phyloP scores from a whole-genome alignment of 2,888 invertebrate species.

The Maniola hyperantus region DNA sequence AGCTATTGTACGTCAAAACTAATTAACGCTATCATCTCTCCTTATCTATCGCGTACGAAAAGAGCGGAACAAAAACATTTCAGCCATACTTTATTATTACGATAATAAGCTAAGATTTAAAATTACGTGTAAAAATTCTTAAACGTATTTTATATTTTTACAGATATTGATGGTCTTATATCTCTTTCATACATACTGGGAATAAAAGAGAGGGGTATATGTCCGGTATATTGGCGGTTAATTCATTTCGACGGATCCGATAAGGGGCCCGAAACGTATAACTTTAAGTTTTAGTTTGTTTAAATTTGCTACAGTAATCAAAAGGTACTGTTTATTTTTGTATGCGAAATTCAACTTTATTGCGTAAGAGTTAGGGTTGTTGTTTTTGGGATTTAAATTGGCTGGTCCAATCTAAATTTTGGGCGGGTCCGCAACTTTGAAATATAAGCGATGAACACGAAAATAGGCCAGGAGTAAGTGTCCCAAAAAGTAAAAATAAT shows the following conservation, averaged over 20 bases:
- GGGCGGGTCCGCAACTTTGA: constrained; percentile 64
- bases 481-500: background rate
- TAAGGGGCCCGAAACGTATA: constrained; percentile 44
- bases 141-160: constrained; percentile 22
- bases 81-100: constrained; percentile 31
- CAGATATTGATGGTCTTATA: constrained; percentile 9
- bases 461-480: constrained; percentile 49
- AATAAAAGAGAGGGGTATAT: constrained; percentile 29
- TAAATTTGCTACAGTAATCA: constrained; percentile 47
- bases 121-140: constrained; percentile 25
- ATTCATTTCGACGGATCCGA: constrained; percentile 47
- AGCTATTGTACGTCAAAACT: constrained; percentile 6
- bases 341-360: constrained; percentile 46
- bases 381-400: constrained; percentile 40
- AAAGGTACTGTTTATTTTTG: constrained; percentile 27
- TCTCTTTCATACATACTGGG: constrained; percentile 18
- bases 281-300: constrained; percentile 46
- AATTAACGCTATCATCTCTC: constrained; percentile 10
- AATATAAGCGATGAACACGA: constrained; percentile 64
- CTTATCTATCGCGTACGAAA: constrained; percentile 13
- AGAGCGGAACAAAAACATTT: constrained; percentile 25
- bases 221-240: constrained; percentile 42
- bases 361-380: constrained; percentile 36
- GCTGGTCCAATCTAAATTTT: constrained; percentile 64
- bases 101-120: constrained; percentile 28